These are phyloP conservation scores for Megaustenia siamemsis DNA, from an alignment of 2,888 invertebrate genomes.

Conservation along the genomic window DNA sequence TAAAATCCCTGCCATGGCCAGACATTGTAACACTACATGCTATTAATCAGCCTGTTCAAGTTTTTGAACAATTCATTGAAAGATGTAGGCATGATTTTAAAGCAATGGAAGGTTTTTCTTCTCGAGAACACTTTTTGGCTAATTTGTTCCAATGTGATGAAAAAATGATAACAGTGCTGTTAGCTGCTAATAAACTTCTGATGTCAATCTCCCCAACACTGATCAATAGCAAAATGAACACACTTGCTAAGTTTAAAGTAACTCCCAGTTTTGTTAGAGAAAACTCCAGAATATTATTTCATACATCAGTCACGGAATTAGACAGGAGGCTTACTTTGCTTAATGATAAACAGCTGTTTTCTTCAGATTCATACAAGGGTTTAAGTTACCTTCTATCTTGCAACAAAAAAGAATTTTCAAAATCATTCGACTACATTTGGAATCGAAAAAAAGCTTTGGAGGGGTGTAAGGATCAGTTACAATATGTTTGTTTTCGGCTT, in stretches of 20 bases:
- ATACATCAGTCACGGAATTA: conserved; percentile 15
- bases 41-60: not conserved
- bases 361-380: not conserved
- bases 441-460: conserved; percentile 22
- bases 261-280: not conserved
- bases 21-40: conserved; percentile 2
- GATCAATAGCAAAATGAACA: conserved; percentile 12
- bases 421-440: not conserved
- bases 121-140: conserved; percentile 14
- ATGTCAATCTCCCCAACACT: conserved; percentile 18
- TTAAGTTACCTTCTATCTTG: conserved; percentile 30
- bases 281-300: conserved; percentile 1
- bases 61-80: conserved; percentile 2
- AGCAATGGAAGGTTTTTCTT: not conserved
- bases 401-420: not conserved
- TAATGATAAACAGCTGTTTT: not conserved
- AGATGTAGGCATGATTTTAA: not conserved
- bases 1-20: not conserved
- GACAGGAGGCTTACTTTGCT: conserved; percentile 4
- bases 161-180: not conserved
- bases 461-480: conserved; percentile 13
- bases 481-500: conserved; percentile 29
- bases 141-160: conserved; percentile 25
- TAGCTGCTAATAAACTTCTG: not conserved
- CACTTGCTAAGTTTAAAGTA: not conserved